These are phyloP conservation scores for Xerus rutilus DNA, from an alignment of 2,797 vertebrate species.

Conservation along the genomic window DNA sequence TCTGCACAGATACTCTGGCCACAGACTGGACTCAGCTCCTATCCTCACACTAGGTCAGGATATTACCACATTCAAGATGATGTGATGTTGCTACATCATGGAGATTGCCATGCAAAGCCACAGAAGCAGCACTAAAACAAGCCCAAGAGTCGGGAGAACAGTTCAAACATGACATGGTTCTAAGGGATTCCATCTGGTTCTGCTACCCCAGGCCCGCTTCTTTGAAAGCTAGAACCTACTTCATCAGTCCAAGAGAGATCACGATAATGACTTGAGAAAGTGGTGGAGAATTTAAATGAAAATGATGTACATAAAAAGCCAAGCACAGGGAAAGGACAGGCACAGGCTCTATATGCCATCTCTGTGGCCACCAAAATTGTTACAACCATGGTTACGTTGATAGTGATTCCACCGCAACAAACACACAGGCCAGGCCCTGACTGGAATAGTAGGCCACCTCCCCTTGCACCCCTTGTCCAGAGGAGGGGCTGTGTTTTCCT, in stretches of 20 bases:
- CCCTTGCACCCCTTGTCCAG: background rate
- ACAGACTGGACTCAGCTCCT: background rate
- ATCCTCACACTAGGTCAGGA: background rate
- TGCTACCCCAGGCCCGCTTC: background rate
- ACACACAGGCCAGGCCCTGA: background rate
- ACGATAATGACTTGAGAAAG: background rate
- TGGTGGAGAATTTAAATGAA: background rate
- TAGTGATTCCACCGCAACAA: background rate
- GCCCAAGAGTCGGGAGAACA: background rate
- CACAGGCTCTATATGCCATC: fast-evolving
- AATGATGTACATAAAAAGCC: background rate
- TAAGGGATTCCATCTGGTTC: background rate
- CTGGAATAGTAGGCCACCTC: background rate
- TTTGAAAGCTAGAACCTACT: background rate
- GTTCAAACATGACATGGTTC: background rate
- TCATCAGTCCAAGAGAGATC: background rate
- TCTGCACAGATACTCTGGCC: background rate
- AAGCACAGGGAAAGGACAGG: background rate
- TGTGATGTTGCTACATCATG: fast-evolving
- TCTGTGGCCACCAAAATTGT: too few relatives aligned
- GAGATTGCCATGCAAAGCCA: background rate
- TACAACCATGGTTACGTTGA: too few relatives aligned
- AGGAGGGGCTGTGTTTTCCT: background rate
- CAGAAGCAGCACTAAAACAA: background rate
- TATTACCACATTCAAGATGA: background rate